phyloP scores from a whole-genome alignment of 2,797 vertebrate species.

The Vultur gryphus region DNA sequence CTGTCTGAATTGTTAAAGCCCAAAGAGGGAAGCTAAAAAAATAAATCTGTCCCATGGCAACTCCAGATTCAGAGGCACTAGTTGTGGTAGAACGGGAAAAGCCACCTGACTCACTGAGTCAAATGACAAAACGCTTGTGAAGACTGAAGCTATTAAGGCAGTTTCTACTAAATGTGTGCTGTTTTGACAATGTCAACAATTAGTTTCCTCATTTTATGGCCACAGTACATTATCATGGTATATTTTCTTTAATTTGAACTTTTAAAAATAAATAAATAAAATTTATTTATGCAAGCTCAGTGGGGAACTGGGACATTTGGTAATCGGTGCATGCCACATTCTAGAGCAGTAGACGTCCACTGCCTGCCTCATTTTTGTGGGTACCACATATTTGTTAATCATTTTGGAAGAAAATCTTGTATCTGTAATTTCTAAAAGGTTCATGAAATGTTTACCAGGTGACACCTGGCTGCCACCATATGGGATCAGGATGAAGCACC shows the following conservation, averaged over 20 bases:
- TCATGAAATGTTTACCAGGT: neutral
- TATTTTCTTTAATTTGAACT: neutral
- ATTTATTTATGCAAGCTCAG: neutral
- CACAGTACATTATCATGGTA: accelerated
- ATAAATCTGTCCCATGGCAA: neutral
- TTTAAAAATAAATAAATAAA: neutral
- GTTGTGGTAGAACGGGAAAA: neutral
- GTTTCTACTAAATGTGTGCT: neutral
- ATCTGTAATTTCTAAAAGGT: neutral
- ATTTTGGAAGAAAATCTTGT: neutral
- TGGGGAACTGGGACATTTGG: neutral
- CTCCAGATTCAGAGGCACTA: neutral
- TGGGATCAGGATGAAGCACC: neutral
- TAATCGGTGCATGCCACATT: accelerated
- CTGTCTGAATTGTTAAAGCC: neutral
- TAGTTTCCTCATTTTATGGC: neutral
- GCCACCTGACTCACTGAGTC: neutral
- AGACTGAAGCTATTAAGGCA: neutral
- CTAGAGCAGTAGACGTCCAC: neutral
- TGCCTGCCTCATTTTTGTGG: neutral
- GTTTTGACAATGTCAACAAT: neutral
- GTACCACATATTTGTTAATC: neutral
- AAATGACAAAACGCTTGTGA: neutral
- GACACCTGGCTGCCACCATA: neutral
- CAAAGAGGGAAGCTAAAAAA: neutral